phyloP scores from a whole-genome alignment of 2,797 vertebrate species.

The Centroberyx gerrardi region DNA sequence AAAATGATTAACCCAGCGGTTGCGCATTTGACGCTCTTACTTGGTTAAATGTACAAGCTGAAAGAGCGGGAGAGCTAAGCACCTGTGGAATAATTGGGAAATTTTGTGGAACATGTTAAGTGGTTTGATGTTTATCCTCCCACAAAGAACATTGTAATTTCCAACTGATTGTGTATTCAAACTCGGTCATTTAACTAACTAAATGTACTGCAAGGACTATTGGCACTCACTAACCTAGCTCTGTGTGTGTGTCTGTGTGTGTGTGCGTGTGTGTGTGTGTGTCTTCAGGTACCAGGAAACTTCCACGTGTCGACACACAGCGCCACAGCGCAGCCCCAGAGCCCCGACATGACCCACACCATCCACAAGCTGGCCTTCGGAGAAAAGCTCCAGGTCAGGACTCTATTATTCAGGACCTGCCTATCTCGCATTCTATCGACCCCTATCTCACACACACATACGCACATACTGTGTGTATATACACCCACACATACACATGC shows the following conservation, averaged over 20 bases:
- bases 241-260: conserved; percentile 11
- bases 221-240: background rate
- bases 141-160: conserved; percentile 49
- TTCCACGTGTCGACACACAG: conserved; percentile 99
- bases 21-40: conserved; percentile 46
- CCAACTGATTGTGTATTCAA: conserved; percentile 18
- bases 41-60: background rate
- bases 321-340: conserved; percentile 96
- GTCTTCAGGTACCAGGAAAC: conserved; percentile 94
- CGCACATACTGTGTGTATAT: no score
- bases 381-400: conserved; percentile 92
- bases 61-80: background rate
- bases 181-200: conserved; percentile 44
- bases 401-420: background rate
- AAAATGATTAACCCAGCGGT: conserved; percentile 75
- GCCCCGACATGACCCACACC: conserved; percentile 96
- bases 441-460: background rate
- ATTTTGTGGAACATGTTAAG: conserved; percentile 20
- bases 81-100: conserved; percentile 36
- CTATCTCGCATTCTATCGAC: no score
- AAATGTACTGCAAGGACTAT: conserved; percentile 24
- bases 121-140: conserved; percentile 15
- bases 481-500: background rate
- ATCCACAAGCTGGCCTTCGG: conserved; percentile 98
- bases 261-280: conserved; percentile 23